phyloP scores from a whole-genome alignment of 2,797 vertebrate genomes.

The Lepilemur ruficaudatus region DNA sequence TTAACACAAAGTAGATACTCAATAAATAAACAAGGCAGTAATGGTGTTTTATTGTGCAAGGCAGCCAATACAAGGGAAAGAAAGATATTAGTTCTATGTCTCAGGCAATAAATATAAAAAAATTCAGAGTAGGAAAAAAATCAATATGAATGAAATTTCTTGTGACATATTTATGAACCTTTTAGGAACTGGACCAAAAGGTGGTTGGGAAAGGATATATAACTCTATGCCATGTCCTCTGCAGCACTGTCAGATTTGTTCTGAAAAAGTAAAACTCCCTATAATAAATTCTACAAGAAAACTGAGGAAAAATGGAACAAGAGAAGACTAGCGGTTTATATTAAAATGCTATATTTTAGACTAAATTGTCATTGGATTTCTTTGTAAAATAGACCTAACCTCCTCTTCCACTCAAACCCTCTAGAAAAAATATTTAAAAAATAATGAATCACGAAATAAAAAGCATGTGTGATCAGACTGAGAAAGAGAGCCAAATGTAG shows the following conservation, averaged over 20 bases:
- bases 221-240: neutral
- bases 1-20: neutral
- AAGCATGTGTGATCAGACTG: neutral
- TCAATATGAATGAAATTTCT: constrained; percentile 59
- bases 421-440: neutral
- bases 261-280: neutral
- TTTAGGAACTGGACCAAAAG: constrained; percentile 50
- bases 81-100: constrained; percentile 48
- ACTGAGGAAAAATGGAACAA: neutral
- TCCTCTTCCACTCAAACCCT: neutral
- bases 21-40: constrained; percentile 27
- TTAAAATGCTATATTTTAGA: constrained; percentile 12
- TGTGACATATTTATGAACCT: constrained; percentile 53
- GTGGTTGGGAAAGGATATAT: constrained; percentile 1
- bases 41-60: neutral
- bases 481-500: neutral
- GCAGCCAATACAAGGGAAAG: neutral
- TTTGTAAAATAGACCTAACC: neutral
- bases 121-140: constrained; percentile 42
- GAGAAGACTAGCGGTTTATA: neutral
- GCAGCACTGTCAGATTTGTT: constrained; percentile 43
- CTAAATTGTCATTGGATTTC: neutral
- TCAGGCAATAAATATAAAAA: constrained; percentile 46
- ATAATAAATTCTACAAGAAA: constrained; percentile 26
- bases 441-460: neutral